Base-by-base conservation (phyloP, 2,113 vertebrate genomes). In the Petrocephalus microphthalmus region DNA sequence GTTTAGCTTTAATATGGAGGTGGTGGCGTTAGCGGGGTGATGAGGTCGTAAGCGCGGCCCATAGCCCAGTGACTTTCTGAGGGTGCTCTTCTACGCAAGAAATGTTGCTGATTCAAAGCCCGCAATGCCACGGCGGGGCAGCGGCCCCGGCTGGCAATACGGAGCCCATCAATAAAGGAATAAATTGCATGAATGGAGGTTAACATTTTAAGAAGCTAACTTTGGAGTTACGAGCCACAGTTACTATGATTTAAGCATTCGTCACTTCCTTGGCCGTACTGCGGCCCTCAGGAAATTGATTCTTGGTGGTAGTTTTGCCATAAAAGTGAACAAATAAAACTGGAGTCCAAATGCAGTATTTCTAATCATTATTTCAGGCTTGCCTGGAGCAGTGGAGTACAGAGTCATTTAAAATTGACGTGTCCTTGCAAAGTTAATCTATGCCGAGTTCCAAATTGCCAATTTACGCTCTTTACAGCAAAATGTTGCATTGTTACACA, bases 221-320 rank as follows among this genome's bases (percentile, higher is more conserved):
- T 60, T 86, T 22, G 49, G 84, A 89, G 88, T 89, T 89, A 89
- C 22, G 84, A 89, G 88, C 52, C 64, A 33, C 84, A 52, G 60
- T 89, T 89, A 89, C 86, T 86, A 86, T 86, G 88, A 89, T 89
- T 86, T 89, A 89, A 89, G 85, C 84, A 57, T n/a, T 78, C n/a
- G 84, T 56, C 84, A 78, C 33, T 81, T 56, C 10, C 56, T 19
- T 25, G 67, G 60, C 84, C 52, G 29, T 53, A 17, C 33, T 71
- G 52, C 10, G n/a, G 74, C 57, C 60, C 60, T 47, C 29, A 13
- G 49, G 57, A 85, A 89, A 89, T 89, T 86, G 88, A 89, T 89
- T 86, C 84, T 54, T n/a, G 37, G 47, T 42, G 49, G 49, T 86
- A 86, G 84, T 25, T 86, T 86, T 54, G 29, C 49, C 88, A 22